These are phyloP conservation scores for Mustelus asterias DNA, from an alignment of 2,113 vertebrate genomes.

Conservation along the genomic window DNA sequence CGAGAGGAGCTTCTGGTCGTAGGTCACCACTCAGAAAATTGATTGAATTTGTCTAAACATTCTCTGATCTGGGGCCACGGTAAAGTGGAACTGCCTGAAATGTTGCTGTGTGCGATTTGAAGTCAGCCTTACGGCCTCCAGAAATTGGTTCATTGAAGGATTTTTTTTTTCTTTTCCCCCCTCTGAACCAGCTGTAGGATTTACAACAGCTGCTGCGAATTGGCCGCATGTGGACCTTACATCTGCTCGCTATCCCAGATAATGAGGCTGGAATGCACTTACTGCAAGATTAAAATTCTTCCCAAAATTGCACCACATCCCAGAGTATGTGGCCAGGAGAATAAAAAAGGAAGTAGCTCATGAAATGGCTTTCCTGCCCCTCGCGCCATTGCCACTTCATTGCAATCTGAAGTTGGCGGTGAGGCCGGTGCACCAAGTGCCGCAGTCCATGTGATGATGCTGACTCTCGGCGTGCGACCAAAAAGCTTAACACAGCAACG, in stretches of 20 bases:
- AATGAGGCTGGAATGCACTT: constrained; percentile 33
- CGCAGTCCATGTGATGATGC: not conserved
- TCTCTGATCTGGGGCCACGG: constrained; percentile 3
- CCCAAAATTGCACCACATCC: not conserved
- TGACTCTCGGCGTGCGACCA: not conserved
- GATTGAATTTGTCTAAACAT: not conserved
- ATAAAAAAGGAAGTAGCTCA: not conserved
- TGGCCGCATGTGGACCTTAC: not conserved
- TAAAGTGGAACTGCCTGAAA: not conserved
- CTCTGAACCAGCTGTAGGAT: constrained; percentile 15
- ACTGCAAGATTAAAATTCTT: constrained; percentile 26
- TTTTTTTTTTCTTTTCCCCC: not conserved
- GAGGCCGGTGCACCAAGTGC: not conserved
- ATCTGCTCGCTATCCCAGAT: constrained; percentile 19
- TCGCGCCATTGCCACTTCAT: not conserved
- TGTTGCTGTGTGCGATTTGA: not conserved
- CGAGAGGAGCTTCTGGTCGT: not conserved
- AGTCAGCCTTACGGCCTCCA: not conserved
- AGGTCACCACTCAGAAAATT: not conserved
- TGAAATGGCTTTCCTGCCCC: not conserved
- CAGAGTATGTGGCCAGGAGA: not conserved
- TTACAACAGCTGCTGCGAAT: constrained; percentile 28
- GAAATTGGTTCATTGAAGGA: not conserved
- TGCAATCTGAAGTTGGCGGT: not conserved
- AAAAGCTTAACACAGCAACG: not conserved